Conservation (phyloP, 35 echinoderm and acorn worm genomes). For the Heliocidaris tuberculata region DNA sequence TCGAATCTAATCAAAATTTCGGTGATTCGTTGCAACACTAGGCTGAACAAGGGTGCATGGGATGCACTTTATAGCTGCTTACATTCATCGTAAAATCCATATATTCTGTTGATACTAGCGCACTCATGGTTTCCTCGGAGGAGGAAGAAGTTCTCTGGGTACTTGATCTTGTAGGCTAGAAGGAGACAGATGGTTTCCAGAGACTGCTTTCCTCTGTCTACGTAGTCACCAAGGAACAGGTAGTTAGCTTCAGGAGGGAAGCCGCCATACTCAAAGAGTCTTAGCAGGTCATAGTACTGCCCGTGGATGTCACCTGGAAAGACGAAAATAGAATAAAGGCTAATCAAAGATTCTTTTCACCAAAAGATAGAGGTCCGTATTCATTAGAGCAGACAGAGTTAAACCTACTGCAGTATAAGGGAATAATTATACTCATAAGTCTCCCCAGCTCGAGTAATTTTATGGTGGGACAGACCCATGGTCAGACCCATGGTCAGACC, state of each 20-base stretch:
- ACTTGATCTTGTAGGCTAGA: constrained; percentile 96
- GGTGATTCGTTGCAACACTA: too few relatives aligned
- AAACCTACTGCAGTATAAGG: too few relatives aligned
- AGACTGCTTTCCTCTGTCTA: constrained; percentile 94
- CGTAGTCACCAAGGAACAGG: constrained; percentile 92
- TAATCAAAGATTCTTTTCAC: not conserved
- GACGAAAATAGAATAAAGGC: not conserved
- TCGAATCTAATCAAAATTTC: too few relatives aligned
- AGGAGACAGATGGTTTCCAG: constrained; percentile 94
- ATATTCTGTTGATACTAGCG: constrained; percentile 96
- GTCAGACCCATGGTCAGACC: too few relatives aligned
- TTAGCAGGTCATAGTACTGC: constrained; percentile 95
- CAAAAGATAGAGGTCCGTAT: too few relatives aligned
- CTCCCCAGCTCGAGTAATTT: too few relatives aligned
- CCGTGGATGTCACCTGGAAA: constrained; percentile 92
- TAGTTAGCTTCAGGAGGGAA: constrained; percentile 98
- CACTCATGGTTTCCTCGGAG: constrained; percentile 91
- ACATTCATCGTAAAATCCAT: constrained; percentile 99
- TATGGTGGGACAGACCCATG: too few relatives aligned
- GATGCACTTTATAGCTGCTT: constrained; percentile 43
- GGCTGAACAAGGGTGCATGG: not conserved
- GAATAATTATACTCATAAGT: too few relatives aligned
- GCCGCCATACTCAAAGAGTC: constrained; percentile 96
- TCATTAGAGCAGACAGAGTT: too few relatives aligned
- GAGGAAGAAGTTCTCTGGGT: constrained; percentile 96